phyloP scores from a whole-genome alignment of 2,888 invertebrate genomes.

The Harpalus rufipes region DNA sequence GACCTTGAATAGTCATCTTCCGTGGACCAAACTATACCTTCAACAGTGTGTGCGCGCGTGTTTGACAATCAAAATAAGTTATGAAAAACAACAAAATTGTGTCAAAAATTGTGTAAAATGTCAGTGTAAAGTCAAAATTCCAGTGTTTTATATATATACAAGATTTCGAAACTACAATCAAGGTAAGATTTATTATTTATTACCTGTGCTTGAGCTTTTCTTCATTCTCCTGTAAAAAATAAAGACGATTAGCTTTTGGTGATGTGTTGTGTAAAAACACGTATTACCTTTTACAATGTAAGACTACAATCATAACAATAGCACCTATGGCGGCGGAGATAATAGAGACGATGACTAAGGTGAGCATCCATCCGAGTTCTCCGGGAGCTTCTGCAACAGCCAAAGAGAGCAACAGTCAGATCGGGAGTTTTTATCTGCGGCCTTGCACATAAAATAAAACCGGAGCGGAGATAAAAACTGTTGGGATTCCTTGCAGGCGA shows the following conservation, averaged over 20 bases:
- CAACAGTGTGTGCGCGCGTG: too few relatives aligned
- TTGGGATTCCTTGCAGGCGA: slow-evolving; percentile 35
- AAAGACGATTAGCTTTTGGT: background rate
- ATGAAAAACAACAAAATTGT: slow-evolving; percentile 25
- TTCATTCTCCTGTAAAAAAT: slow-evolving; percentile 18
- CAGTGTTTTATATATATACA: slow-evolving; percentile 44
- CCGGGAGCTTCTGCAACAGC: slow-evolving; percentile 81
- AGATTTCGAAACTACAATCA: slow-evolving; percentile 15
- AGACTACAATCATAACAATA: slow-evolving; percentile 84
- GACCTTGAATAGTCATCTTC: too few relatives aligned
- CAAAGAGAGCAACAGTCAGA: slow-evolving; percentile 68
- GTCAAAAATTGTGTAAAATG: background rate
- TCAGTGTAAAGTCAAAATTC: slow-evolving; percentile 21
- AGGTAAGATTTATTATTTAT: slow-evolving; percentile 31
- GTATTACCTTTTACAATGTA: slow-evolving; percentile 83
- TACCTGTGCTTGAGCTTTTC: slow-evolving; percentile 43
- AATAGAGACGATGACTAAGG: slow-evolving; percentile 85
- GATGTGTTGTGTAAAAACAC: background rate
- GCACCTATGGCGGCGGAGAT: slow-evolving; percentile 85
- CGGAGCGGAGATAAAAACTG: slow-evolving; percentile 47
- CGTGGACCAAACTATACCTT: too few relatives aligned
- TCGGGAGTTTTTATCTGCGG: slow-evolving; percentile 7
- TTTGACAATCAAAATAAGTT: background rate
- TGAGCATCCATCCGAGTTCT: slow-evolving; percentile 85
- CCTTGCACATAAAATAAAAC: slow-evolving; percentile 46